phyloP scores from a whole-genome alignment of 2,888 invertebrate genomes.

The Agrochola lychnidis region DNA sequence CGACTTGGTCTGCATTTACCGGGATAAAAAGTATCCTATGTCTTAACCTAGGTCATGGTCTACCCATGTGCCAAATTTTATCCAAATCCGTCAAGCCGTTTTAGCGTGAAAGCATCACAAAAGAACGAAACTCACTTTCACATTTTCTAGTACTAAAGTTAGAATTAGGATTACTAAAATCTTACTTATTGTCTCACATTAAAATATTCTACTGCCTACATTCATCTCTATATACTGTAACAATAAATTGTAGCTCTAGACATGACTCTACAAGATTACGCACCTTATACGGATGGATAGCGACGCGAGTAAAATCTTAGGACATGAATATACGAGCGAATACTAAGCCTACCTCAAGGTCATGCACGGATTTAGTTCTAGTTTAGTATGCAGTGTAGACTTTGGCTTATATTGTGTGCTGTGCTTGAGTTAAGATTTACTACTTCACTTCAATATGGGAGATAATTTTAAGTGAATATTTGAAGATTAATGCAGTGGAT shows the following conservation, averaged over 20 bases:
- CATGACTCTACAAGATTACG: conserved; percentile 34
- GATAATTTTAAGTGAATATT: conserved; percentile 5
- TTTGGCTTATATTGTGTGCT: neutral
- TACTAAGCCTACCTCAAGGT: conserved; percentile 30
- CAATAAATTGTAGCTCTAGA: conserved; percentile 14
- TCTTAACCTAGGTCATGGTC: no score
- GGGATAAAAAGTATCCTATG: no score
- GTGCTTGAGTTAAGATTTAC: neutral
- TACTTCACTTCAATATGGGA: neutral
- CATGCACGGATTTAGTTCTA: conserved; percentile 22
- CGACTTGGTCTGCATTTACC: no score
- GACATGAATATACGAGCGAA: conserved; percentile 19
- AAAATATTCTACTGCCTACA: neutral
- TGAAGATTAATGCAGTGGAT: neutral
- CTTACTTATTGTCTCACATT: conserved; percentile 9
- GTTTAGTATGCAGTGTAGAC: conserved; percentile 40
- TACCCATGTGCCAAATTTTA: no score
- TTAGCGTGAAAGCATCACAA: no score
- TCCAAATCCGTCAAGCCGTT: no score
- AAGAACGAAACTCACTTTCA: neutral
- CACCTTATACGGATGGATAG: neutral
- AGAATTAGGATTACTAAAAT: neutral
- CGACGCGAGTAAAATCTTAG: conserved; percentile 20
- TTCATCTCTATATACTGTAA: conserved; percentile 4
- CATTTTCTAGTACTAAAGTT: neutral